Evolutionary conservation across 2,113 vertebrate genomes (phyloP).

Genomic region (Dipodomys stephensi): DNA sequence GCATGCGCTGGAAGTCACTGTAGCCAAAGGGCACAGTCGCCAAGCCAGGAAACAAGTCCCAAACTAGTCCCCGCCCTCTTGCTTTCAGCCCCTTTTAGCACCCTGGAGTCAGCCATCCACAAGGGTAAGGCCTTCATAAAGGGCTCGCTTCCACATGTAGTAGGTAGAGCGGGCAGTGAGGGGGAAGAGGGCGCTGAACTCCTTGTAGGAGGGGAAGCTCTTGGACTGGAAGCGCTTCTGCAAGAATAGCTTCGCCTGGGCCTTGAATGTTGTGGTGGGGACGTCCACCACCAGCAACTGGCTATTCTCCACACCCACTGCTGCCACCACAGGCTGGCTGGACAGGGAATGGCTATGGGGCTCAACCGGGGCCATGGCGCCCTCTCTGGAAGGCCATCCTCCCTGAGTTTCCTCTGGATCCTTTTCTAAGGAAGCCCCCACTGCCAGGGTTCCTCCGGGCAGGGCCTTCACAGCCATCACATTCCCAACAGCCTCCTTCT

Average conservation of each 20-base stretch:
- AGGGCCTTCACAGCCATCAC: background rate
- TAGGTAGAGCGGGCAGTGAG: slow-evolving; percentile 96
- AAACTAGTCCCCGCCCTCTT: background rate
- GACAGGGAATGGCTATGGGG: slow-evolving; percentile 71
- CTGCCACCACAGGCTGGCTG: slow-evolving; percentile 62
- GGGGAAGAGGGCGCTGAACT: slow-evolving; percentile 95
- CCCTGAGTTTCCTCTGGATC: background rate
- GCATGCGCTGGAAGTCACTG: background rate
- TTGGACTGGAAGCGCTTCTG: slow-evolving; percentile 96
- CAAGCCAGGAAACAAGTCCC: background rate
- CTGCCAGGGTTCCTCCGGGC: background rate
- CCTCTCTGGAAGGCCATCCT: slow-evolving; percentile 38
- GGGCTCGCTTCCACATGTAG: slow-evolving; percentile 98
- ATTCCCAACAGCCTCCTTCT: background rate
- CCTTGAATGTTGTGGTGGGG: slow-evolving; percentile 95
- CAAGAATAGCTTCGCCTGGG: slow-evolving; percentile 96
- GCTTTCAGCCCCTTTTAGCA: background rate
- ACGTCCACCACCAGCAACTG: slow-evolving; percentile 93
- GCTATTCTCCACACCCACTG: slow-evolving; percentile 79
- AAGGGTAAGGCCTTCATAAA: slow-evolving; percentile 94
- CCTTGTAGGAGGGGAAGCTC: slow-evolving; percentile 96
- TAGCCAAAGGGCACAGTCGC: background rate
- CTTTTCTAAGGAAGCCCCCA: background rate
- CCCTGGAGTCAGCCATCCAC: slow-evolving; percentile 89
- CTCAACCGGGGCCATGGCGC: background rate